Evolutionary conservation across 2,113 vertebrate genomes (phyloP), one percentile per base, ranked within the genome.

Genomic region (Sinosuthora webbiana): DNA sequence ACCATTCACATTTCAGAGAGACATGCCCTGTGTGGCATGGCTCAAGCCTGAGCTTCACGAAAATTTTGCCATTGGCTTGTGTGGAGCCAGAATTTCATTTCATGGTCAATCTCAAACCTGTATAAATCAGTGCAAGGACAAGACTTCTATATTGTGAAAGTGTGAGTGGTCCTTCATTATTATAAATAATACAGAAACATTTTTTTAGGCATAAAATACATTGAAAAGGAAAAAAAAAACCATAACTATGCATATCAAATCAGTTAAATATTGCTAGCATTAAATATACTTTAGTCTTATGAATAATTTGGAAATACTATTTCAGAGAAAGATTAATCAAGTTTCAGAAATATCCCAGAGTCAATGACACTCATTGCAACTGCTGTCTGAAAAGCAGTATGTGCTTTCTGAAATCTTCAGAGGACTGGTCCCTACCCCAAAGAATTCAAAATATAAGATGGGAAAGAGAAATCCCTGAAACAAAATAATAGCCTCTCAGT

Each of bases 311-410:
- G 55, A 70, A 83, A 86, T 8, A 65, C 56, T 83, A 52, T 86
- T 94, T 90, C 83, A 74, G 59, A 86, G 56, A 55, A 87, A 87
- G 52, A 83, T 92, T 80, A 92, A 92, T 95, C 83, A 86, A 81
- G 52, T 65, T 79, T 90, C 79, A 78, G 76, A 80, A 80, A 91
- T 83, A 88, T 93, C 52, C 60, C 42, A 50, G 65, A 88, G 76
- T 81, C 71, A 83, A 52, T 55, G 70, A 88, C 47, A 69, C 44
- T 56, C 42, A 55, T 37, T 89, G 63, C 62, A 85, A 73, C 70
- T 75, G 47, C 57, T 83, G 64, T 52, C 68, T 77, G 63, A 90
- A 92, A 93, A 93, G 77, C 64, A 47, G n/a, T 63, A 33, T 39
- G 39, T 89, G 8, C 71, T 74, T 86, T 67, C 63, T 42, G 69